Conservation (phyloP, 2,797 vertebrate genomes). For the Chromis chromis region DNA sequence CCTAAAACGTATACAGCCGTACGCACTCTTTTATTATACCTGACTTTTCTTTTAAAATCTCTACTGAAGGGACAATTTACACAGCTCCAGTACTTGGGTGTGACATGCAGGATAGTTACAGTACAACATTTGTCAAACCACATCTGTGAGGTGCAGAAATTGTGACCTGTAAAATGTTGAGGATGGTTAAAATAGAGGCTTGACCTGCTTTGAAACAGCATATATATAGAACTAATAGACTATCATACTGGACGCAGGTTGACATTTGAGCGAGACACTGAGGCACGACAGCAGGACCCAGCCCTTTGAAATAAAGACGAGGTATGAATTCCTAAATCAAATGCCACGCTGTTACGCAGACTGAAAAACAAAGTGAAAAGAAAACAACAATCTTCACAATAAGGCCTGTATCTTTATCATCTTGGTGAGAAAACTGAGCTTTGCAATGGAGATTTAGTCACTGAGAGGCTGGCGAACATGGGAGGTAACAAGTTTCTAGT, state of each 20-base stretch:
- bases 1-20: not conserved
- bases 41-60: constrained; percentile 25
- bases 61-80: constrained; percentile 5
- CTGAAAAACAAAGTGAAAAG: constrained; percentile 7
- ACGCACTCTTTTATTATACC: constrained; percentile 27
- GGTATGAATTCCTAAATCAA: not conserved
- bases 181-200: constrained; percentile 58
- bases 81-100: constrained; percentile 30
- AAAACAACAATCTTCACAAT: constrained; percentile 1
- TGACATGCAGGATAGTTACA: constrained; percentile 29
- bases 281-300: constrained; percentile 30
- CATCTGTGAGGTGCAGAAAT: constrained; percentile 58
- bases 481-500: not conserved
- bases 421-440: not conserved
- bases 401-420: not conserved
- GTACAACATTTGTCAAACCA: constrained; percentile 50
- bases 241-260: constrained; percentile 33
- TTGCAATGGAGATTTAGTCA: not conserved
- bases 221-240: constrained; percentile 10
- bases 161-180: constrained; percentile 51
- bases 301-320: constrained; percentile 31
- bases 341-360: not conserved
- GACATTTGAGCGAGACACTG: constrained; percentile 47
- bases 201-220: constrained; percentile 36
- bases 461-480: not conserved